These are phyloP conservation scores for Hylyphantes graminicola DNA, from an alignment of 1,140 invertebrate species.

Conservation along the genomic window DNA sequence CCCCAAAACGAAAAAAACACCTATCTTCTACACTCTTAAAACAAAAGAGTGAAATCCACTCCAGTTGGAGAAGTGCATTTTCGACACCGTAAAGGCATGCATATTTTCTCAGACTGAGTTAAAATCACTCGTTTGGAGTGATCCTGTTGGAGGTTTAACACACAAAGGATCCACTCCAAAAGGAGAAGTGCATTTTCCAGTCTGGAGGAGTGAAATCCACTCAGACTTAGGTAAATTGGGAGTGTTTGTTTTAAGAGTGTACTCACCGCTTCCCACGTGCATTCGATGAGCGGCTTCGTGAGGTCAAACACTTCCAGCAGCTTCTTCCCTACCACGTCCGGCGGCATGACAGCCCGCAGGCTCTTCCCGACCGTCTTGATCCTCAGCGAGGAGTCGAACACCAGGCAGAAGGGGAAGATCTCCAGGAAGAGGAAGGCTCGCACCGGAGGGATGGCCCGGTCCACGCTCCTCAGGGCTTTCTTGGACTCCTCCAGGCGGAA, in stretches of 20 bases:
- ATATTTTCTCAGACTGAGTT: too few species aligned
- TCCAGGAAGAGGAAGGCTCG: conserved; percentile 88
- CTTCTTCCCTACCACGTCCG: conserved; percentile 70
- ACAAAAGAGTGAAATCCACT: too few species aligned
- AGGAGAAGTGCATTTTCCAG: too few species aligned
- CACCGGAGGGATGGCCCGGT: conserved; percentile 75
- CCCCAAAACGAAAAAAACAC: too few species aligned
- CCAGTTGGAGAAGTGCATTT: too few species aligned
- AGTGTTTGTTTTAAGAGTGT: too few species aligned
- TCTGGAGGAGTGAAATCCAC: too few species aligned
- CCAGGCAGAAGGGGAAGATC: conserved; percentile 97
- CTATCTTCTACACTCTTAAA: neutral
- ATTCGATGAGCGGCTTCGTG: conserved; percentile 62
- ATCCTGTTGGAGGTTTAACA: too few species aligned
- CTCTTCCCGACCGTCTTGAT: conserved; percentile 91
- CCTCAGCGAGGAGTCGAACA: conserved; percentile 93
- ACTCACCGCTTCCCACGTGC: conserved; percentile 62
- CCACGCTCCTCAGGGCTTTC: conserved; percentile 63
- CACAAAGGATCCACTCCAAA: too few species aligned
- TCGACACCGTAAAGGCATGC: too few species aligned
- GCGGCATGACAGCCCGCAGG: conserved; percentile 89
- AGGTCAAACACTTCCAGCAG: conserved; percentile 59
- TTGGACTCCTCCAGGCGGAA: conserved; percentile 64
- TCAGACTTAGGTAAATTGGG: too few species aligned
- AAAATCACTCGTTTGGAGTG: too few species aligned